phyloP scores from a whole-genome alignment of 2,888 invertebrate species.

The Drosophila leonis region DNA sequence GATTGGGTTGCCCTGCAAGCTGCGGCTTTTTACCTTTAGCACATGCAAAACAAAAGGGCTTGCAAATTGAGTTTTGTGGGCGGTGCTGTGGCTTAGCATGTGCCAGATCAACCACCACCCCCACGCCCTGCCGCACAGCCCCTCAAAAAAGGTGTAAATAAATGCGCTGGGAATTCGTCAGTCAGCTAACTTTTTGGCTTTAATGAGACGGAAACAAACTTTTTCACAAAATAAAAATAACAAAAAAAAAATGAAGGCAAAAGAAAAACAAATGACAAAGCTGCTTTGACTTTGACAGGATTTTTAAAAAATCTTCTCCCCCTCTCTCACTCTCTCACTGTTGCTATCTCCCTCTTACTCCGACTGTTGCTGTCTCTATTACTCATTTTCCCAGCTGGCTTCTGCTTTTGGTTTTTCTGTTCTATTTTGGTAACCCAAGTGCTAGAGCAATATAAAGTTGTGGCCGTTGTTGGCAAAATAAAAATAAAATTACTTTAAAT shows the following conservation, averaged over 20 bases:
- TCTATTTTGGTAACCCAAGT: conserved; percentile 38
- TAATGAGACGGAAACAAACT: conserved; percentile 79
- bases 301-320: conserved; percentile 20
- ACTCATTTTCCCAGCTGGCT: conserved; percentile 15
- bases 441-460: conserved; percentile 68
- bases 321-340: not conserved
- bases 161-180: conserved; percentile 75
- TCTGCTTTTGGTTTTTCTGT: conserved; percentile 27
- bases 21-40: conserved; percentile 72
- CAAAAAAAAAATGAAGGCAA: conserved; percentile 12
- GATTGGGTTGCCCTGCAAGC: conserved; percentile 40
- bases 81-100: conserved; percentile 11
- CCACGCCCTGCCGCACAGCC: not conserved
- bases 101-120: not conserved
- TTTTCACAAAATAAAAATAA: conserved; percentile 42
- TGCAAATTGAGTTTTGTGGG: conserved; percentile 62
- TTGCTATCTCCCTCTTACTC: not conserved
- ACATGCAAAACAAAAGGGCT: conserved; percentile 73
- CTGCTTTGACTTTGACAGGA: conserved; percentile 64
- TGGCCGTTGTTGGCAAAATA: conserved; percentile 66
- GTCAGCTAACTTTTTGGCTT: conserved; percentile 61
- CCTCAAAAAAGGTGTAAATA: conserved; percentile 74
- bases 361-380: not conserved
- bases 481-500: conserved; percentile 82
- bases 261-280: conserved; percentile 57